Evolutionary conservation across 2,888 invertebrate species (phyloP), one percentile per base, ranked within the genome.

Genomic region (Hermaeophaga mercurialis): DNA sequence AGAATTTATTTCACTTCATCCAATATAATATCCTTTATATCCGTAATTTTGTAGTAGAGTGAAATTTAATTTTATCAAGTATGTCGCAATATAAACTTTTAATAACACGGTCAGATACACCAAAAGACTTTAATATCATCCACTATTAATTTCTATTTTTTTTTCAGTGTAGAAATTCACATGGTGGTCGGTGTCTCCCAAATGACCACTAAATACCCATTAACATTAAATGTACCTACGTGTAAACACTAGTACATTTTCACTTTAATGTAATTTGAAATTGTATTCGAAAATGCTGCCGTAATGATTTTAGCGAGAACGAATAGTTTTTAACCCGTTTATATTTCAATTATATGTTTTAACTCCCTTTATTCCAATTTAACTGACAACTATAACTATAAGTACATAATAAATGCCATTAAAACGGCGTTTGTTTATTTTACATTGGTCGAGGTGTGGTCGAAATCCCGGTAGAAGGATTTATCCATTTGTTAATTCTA

Each of bases 311-410:
- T 39, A 49, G 15, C 11, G n/a, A 18, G 17, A 31, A 28, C 41
- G 31, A 24, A 36, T 36, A 36, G 41, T 50, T 50, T 50, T 50
- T 50, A 50, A 41, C 22, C 41, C 17, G 33, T 41, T 50, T 50
- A 41, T 41, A 39, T 50, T 50, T 50, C 50, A 50, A 41, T 50
- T 50, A 50, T 39, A 41, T 28, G 39, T 33, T 50, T 50, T 14
- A 41, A 41, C 50, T 50, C 50, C 41, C 50, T 50, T 52, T 19
- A 44, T 52, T 44, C 52, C 52, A 43, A 44, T 52, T 44, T 44
- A 33, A 31, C 24, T 34, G 52, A 52, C 52, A 52, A 43, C 52
- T 44, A 52, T 43, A 34, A 52, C 52, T 52, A 36, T 43, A 52
- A 9, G 43, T 43, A 43, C 24, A 44, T 52, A 43, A 52, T 52